Conservation (phyloP, 2,113 vertebrate genomes). For the Archilochus colubris region DNA sequence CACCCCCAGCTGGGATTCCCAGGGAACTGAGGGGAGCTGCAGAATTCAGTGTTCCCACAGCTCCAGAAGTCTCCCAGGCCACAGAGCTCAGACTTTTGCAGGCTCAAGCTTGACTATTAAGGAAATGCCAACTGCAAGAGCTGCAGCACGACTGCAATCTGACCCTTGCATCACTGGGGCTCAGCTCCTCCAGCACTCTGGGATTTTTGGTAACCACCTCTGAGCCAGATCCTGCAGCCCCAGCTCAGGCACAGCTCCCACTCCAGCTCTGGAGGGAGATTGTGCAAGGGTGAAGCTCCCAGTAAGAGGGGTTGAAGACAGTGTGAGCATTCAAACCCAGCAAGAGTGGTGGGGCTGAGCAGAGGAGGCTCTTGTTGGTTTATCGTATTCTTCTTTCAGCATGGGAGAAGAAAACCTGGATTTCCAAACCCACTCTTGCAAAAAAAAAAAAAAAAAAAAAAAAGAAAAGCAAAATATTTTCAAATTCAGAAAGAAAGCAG, state of each 20-base stretch:
- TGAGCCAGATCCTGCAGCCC: background rate
- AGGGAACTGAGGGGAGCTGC: background rate
- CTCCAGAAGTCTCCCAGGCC: background rate
- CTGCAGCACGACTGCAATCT: background rate
- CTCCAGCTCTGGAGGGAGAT: background rate
- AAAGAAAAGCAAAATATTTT: background rate
- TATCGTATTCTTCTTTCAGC: background rate
- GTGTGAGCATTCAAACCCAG: background rate
- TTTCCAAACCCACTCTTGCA: background rate
- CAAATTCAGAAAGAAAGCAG: background rate
- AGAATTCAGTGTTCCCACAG: background rate
- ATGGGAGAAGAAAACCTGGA: background rate
- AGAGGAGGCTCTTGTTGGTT: rapidly evolving
- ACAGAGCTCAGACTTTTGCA: background rate
- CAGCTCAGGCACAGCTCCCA: background rate
- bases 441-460: too few relatives aligned
- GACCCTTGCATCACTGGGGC: background rate
- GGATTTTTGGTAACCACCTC: background rate
- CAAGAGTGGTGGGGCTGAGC: background rate
- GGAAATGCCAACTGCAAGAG: background rate
- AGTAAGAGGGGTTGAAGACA: background rate
- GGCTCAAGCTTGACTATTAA: background rate
- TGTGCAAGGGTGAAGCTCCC: rapidly evolving
- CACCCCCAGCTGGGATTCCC: background rate
- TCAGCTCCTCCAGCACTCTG: background rate